Evolutionary conservation across 2,797 vertebrate genomes (phyloP).

Genomic region (Scomberomorus guttatus): DNA sequence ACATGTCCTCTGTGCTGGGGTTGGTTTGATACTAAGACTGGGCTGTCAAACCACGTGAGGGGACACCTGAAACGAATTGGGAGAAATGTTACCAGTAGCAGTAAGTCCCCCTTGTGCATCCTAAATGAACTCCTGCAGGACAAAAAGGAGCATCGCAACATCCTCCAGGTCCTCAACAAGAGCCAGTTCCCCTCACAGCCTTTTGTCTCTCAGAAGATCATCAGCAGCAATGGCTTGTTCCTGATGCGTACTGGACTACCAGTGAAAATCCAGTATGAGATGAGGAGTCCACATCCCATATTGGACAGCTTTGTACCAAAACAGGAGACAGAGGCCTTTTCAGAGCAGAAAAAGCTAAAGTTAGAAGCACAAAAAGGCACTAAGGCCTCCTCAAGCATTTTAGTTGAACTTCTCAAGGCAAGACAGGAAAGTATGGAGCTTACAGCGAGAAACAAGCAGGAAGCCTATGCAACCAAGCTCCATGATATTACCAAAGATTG

Average conservation of each 20-base stretch:
- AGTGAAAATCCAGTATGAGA: conserved; percentile 89
- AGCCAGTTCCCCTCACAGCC: conserved; percentile 87
- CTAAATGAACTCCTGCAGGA: conserved; percentile 93
- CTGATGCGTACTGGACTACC: conserved; percentile 88
- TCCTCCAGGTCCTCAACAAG: conserved; percentile 88
- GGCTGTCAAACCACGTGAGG: conserved; percentile 95
- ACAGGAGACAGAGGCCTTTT: conserved; percentile 77
- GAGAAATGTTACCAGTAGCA: conserved; percentile 89
- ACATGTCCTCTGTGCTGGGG: conserved; percentile 93
- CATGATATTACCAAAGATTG: conserved; percentile 88
- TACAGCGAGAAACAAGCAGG: conserved; percentile 80
- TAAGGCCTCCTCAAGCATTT: conserved; percentile 87
- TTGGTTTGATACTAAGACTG: conserved; percentile 96
- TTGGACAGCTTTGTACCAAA: conserved; percentile 42
- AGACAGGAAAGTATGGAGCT: conserved; percentile 88
- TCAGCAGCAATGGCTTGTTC: conserved; percentile 86
- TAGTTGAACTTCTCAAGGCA: conserved; percentile 92
- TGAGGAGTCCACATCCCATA: conserved; percentile 7
- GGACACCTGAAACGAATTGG: conserved; percentile 95
- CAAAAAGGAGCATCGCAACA: conserved; percentile 89
- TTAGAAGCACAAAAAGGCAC: conserved; percentile 75
- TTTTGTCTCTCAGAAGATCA: conserved; percentile 89
- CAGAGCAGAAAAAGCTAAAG: conserved; percentile 79
- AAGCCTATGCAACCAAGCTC: conserved; percentile 86
- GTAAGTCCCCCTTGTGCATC: conserved; percentile 93